Base-by-base conservation (phyloP, 2,888 invertebrate species). In the Mesorhabditis spiculigera region DNA sequence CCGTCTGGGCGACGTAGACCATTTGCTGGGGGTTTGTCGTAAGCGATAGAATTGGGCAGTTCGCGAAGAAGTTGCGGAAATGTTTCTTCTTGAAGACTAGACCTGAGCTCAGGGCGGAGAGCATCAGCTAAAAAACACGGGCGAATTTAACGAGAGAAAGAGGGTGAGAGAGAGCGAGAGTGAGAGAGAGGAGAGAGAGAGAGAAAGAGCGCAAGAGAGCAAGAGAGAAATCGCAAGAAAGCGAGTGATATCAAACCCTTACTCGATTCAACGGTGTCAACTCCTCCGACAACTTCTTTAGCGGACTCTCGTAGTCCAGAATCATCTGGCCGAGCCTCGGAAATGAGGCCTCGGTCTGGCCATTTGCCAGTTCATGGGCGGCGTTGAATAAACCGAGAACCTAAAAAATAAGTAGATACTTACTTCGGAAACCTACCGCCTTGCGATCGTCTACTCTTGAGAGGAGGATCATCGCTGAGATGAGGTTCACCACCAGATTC, bases 361-460 rank as follows among this genome's bases (percentile, higher is more conserved):
- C 93, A 86, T 97, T 91, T 43, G 93, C 92, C 90, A 96, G 91
- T 89, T 99, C 98, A 88, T 95, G 93, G 4, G 97, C 98, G 63
- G 94, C 94, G 89, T 97, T 98, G 86, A 95, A 99, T 28, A 99
- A 89, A 0, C 97, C 96, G 64, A 98, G 88, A 42, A 80, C 73
- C 13, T 44, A 63, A n/a, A n/a, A n/a, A n/a, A n/a, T n/a, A n/a
- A n/a, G n/a, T n/a, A n/a, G n/a, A n/a, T n/a, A n/a, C n/a, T n/a
- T n/a, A n/a, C n/a, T n/a, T n/a, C n/a, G n/a, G n/a, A n/a, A n/a
- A n/a, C n/a, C n/a, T n/a, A n/a, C n/a, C n/a, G 95, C 93, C 89
- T 97, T 97, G 10, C 98, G 90, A 87, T 99, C 98, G 87, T 98
- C 98, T 0, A 99, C 96, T 81, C 95, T 90, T 0, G 97, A 96